Evolutionary conservation across 2,888 invertebrate genomes (phyloP).

Genomic region (Harmothoe impar): DNA sequence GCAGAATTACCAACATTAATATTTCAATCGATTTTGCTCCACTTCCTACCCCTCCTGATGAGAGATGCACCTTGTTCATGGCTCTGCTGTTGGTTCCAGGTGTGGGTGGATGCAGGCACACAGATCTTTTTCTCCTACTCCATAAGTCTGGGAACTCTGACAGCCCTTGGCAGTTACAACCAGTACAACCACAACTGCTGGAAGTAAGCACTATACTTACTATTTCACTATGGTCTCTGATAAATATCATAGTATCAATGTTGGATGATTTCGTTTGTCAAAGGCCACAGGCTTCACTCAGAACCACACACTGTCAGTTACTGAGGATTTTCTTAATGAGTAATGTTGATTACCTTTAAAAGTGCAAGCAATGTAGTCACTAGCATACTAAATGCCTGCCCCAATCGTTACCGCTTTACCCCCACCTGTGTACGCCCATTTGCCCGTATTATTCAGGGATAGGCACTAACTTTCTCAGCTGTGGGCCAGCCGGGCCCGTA

Average conservation of each 20-base stretch:
- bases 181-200: conserved; percentile 71
- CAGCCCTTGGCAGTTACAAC: conserved; percentile 78
- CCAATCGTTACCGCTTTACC: too few species aligned
- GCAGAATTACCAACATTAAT: conserved; percentile 15
- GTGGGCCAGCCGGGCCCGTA: too few species aligned
- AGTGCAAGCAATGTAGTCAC: too few species aligned
- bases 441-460: too few species aligned
- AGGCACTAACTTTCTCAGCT: too few species aligned
- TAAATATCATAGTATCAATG: neutral
- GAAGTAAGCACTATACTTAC: conserved; percentile 64
- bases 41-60: neutral
- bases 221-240: too few species aligned
- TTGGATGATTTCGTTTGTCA: neutral
- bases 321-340: too few species aligned
- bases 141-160: conserved; percentile 86
- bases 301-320: too few species aligned
- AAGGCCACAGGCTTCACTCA: too few species aligned
- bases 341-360: too few species aligned
- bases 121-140: conserved; percentile 88
- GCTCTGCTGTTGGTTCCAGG: conserved; percentile 60
- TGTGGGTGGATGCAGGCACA: conserved; percentile 70
- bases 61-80: neutral
- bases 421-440: too few species aligned
- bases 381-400: too few species aligned
- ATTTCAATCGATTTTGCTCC: conserved; percentile 53